Evolutionary conservation across 2,797 vertebrate genomes (phyloP).

Genomic region (Chanos chanos): DNA sequence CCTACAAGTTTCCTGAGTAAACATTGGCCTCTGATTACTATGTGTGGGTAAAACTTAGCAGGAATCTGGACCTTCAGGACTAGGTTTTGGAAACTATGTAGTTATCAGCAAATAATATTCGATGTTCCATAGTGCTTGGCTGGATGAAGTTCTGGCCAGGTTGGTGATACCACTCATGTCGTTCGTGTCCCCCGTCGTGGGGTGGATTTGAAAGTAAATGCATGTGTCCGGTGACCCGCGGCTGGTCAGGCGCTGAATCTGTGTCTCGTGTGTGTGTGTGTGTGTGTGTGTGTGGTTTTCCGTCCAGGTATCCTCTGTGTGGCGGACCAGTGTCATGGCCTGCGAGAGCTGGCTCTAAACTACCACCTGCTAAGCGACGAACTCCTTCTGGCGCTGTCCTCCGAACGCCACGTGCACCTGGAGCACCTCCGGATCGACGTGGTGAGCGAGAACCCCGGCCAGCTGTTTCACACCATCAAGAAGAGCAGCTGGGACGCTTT

Average conservation of each 20-base stretch:
- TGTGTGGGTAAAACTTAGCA: no score
- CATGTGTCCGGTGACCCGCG: no score
- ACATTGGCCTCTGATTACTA: no score
- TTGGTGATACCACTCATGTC: no score
- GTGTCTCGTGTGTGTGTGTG: background rate
- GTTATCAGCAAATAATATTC: no score
- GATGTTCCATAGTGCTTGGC: no score
- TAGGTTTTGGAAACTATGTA: no score
- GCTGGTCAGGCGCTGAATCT: background rate
- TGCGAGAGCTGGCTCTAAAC: slow-evolving; percentile 81
- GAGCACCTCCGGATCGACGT: slow-evolving; percentile 85
- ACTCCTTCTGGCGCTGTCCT: slow-evolving; percentile 79
- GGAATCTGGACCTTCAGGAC: no score
- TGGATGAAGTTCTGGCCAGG: no score
- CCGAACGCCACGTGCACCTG: slow-evolving; percentile 79
- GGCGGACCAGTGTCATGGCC: slow-evolving; percentile 81
- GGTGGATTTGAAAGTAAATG: no score
- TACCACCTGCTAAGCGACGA: slow-evolving; percentile 83
- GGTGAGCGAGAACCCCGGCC: slow-evolving; percentile 82
- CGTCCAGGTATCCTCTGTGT: slow-evolving; percentile 82
- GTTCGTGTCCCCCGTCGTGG: no score
- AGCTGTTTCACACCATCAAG: slow-evolving; percentile 81
- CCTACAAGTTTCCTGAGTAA: no score
- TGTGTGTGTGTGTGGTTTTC: background rate
- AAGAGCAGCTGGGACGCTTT: slow-evolving; percentile 88